phyloP scores from a whole-genome alignment of 2,113 vertebrate genomes.

The Menidia beryllina region DNA sequence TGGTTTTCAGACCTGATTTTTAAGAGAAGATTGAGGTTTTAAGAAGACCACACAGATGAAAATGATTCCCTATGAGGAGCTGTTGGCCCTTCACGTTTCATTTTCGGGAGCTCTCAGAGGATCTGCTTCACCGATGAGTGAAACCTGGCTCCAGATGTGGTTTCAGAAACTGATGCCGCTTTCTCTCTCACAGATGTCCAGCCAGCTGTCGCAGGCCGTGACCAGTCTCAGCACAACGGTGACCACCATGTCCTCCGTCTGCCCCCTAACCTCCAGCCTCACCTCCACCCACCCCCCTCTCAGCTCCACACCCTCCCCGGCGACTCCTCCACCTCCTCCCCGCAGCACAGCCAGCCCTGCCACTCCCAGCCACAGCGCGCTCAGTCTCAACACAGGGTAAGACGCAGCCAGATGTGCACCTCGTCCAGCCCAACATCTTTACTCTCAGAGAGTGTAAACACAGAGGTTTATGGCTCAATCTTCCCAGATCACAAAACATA shows the following conservation, averaged over 20 bases:
- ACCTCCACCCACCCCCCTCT: constrained; percentile 86
- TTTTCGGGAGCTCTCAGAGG: not conserved
- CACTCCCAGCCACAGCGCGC: constrained; percentile 87
- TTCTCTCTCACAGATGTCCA: constrained; percentile 75
- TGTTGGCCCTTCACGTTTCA: not conserved
- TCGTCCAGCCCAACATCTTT: not conserved
- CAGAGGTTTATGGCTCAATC: too few species aligned
- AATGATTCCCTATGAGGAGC: not conserved
- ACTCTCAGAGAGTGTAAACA: not conserved
- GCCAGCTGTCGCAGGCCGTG: constrained; percentile 87
- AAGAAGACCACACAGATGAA: not conserved
- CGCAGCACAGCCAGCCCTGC: constrained; percentile 89
- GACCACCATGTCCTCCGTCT: constrained; percentile 90
- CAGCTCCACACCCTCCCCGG: constrained; percentile 85
- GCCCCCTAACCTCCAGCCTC: constrained; percentile 86
- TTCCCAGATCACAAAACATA: not conserved
- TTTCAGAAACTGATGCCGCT: not conserved
- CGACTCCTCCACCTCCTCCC: constrained; percentile 88
- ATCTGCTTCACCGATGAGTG: not conserved
- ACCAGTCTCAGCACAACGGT: constrained; percentile 92
- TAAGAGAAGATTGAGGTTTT: too few species aligned
- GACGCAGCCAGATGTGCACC: constrained; percentile 15
- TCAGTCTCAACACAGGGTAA: constrained; percentile 91
- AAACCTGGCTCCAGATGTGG: not conserved
- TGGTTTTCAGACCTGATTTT: too few species aligned